Evolutionary conservation across 2,113 vertebrate genomes (phyloP), one percentile per base, ranked within the genome.

Genomic region (Psophia crepitans): DNA sequence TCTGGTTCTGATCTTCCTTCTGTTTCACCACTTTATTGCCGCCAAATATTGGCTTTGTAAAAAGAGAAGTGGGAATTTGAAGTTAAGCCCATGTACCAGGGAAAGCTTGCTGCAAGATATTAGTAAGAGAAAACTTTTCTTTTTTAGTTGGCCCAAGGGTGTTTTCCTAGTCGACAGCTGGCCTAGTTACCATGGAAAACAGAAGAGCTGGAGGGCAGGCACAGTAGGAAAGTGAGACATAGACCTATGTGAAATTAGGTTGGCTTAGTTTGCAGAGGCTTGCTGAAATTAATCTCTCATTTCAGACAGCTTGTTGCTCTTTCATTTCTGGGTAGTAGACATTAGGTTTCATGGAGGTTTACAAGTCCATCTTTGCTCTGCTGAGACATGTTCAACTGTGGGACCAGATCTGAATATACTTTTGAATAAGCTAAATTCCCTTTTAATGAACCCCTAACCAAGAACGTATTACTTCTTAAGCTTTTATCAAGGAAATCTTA

Each of bases 161-260:
- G 89, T 89, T 89, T 92, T 90, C 65, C 76, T 49, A 57, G 90
- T 61, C 5, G 3, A 71, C 84, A 92, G 90, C 88, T 95, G 94
- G 90, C 83, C 77, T 73, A 75, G 86, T 96, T 95, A 87, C 94
- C 80, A 87, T 92, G 93, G 94, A 95, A 95, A 96, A 95, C 33
- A 93, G 90, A 71, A 89, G 77, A 93, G 76, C 76, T 94, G 73
- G 64, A 97, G 73, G 90, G 60, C n/a, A 95, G 65, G 54, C 87
- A 92, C 86, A 76, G 83, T 27, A 84, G 80, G 88, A 90, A 87
- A 87, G 75, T 15, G 43, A 92, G 56, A 65, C 73, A 94, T 32
- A 92, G 64, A 60, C 57, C 65, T 87, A 49, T 2, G 5, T 61
- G 88, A 94, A 95, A 95, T 90, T 56, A 78, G 37, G 41, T 14